A percentile compares a stretch with the other conserved stretches of the same genome.
Evolutionary conservation across 2,113 vertebrate genomes (phyloP).

Genomic region (Zootoca vivipara): DNA sequence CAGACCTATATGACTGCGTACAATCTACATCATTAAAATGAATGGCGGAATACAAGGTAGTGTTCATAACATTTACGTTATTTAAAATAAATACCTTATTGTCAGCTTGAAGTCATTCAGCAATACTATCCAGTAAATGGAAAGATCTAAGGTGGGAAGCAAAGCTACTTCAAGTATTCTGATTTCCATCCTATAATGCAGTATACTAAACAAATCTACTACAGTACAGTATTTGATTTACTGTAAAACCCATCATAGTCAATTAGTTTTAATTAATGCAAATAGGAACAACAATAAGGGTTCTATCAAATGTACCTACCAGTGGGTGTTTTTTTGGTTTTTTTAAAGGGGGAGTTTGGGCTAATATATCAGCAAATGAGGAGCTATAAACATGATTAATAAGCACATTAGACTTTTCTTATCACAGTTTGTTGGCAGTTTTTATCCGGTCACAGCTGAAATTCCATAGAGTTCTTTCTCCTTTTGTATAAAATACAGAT

Average conservation of each 20-base stretch:
- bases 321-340: slow-evolving; percentile 55
- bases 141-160: not conserved
- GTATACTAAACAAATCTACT: slow-evolving; percentile 65
- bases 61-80: not conserved
- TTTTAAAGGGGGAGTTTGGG: slow-evolving; percentile 81
- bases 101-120: not conserved
- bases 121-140: not conserved
- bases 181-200: slow-evolving; percentile 56
- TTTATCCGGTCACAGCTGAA: slow-evolving; percentile 84
- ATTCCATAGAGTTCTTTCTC: slow-evolving; percentile 84
- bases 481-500: slow-evolving; percentile 88
- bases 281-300: slow-evolving; percentile 75
- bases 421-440: slow-evolving; percentile 86
- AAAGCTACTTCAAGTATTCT: not conserved
- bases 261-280: slow-evolving; percentile 81
- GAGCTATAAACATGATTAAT: slow-evolving; percentile 91
- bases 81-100: not conserved
- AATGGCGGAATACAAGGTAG: not conserved
- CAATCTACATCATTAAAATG: not conserved
- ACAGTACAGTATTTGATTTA: slow-evolving; percentile 61
- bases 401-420: slow-evolving; percentile 88
- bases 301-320: slow-evolving; percentile 73
- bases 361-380: slow-evolving; percentile 87
- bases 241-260: slow-evolving; percentile 59
- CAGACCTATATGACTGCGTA: not conserved